A percentile compares a stretch with the other conserved stretches of the same genome.
phyloP scores from a whole-genome alignment of 2,113 vertebrate genomes.

The Phalacrocorax pelagicus region DNA sequence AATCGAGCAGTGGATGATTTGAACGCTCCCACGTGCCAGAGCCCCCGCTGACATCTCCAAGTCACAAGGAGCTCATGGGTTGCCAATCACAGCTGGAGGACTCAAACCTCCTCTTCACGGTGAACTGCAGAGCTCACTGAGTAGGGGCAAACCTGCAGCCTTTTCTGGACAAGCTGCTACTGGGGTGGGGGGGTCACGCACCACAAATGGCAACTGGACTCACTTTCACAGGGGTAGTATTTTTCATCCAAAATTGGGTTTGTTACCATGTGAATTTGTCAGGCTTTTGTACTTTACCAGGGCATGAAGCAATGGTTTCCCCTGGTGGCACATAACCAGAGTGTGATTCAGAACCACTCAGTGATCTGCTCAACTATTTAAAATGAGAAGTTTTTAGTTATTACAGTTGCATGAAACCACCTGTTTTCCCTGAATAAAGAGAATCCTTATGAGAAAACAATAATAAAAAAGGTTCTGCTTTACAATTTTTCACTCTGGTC shows the following conservation, averaged over 20 bases:
- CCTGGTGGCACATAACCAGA: neutral
- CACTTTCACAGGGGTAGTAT: neutral
- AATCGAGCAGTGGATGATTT: neutral
- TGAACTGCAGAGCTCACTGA: neutral
- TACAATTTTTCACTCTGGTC: neutral
- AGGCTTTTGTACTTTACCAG: neutral
- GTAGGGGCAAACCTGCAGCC: neutral
- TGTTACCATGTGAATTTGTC: neutral
- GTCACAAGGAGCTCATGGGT: neutral
- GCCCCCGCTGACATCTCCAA: neutral
- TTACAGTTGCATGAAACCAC: neutral
- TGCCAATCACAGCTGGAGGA: neutral
- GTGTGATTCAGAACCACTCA: neutral
- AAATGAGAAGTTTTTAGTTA: neutral
- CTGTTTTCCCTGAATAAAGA: neutral
- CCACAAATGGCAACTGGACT: neutral
- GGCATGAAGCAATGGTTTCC: neutral
- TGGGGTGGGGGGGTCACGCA: neutral
- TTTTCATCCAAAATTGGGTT: neutral
- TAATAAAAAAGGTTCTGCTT: neutral
- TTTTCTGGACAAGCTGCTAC: neutral
- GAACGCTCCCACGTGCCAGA: accelerated
- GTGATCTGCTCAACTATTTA: neutral
- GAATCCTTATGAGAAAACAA: neutral
- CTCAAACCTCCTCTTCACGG: neutral